Evolutionary conservation across 2,797 vertebrate genomes (phyloP), one percentile per base, ranked within the genome.

Genomic region (Morus bassanus): DNA sequence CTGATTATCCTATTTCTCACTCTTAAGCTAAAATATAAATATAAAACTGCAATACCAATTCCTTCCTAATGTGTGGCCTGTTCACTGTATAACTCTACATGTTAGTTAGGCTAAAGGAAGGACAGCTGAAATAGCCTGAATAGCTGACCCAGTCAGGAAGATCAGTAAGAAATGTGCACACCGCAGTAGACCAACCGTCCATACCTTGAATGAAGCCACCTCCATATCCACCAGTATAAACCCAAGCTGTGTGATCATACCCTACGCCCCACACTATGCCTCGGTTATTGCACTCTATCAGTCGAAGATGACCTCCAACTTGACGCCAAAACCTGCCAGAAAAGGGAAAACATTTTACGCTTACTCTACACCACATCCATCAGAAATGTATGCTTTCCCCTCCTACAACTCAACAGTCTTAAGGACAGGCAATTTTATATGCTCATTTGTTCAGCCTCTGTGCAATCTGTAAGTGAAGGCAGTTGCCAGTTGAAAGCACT

Each of bases 191-290:
- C 50, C 56, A 60, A 3, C 15, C 3, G 4, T 23, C 72, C 97
- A 97, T 98, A 99, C 99, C 99, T 98, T 99, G 99, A 91, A 98
- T 98, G 97, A 99, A 98, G 86, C 99, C 98, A 17, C 99, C 99
- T 18, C 99, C 99, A 0, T 99, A 99, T 82, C 99, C 99, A 0
- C 99, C 99, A 0, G 98, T 99, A 95, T 99, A 98, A 35, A 98
- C 98, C 99, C 99, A 99, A 72, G 99, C 98, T 0, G 99, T 99
- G 98, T 99, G 98, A 96, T 99, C 99, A 1, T 98, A 99, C 77
- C 99, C 99, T 3, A 99, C 90, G 63, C 99, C 99, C 99, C 99
- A 99, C 51, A 99, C 99, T 21, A 99, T 97, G 10, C 99, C 99
- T 5, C 95, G 97, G 83, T 98, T 98, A 95, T 98, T 99, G 95